A percentile compares a stretch with the other conserved stretches of the same genome.
Evolutionary conservation across 2,888 invertebrate genomes (phyloP).

Genomic region (Synergus japonicus): DNA sequence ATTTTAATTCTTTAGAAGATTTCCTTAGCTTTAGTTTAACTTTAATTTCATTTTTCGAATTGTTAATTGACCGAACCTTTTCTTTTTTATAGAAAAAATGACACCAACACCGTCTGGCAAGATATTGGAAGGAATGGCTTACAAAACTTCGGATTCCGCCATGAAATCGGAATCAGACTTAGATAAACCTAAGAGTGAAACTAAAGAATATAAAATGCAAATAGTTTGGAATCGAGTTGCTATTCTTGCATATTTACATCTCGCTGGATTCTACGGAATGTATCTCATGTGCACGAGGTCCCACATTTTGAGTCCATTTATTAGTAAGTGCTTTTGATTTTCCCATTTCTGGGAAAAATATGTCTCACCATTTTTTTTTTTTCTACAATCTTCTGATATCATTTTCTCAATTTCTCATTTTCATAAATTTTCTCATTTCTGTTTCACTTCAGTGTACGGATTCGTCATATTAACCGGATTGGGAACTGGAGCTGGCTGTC

Average conservation of each 20-base stretch:
- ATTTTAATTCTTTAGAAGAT: neutral
- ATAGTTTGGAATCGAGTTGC: conserved; percentile 90
- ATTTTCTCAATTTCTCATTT: neutral
- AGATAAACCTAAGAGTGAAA: conserved; percentile 56
- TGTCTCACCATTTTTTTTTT: conserved; percentile 8
- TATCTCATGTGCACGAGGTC: conserved; percentile 79
- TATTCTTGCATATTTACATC: conserved; percentile 85
- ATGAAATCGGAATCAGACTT: conserved; percentile 45
- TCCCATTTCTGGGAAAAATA: neutral
- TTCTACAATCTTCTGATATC: conserved; percentile 26
- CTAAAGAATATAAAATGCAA: conserved; percentile 79
- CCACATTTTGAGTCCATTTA: conserved; percentile 65
- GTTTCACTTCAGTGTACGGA: conserved; percentile 74
- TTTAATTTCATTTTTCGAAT: neutral
- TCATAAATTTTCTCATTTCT: neutral
- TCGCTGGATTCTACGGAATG: conserved; percentile 82
- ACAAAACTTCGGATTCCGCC: conserved; percentile 12
- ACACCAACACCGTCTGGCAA: conserved; percentile 28
- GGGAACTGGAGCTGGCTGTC: conserved; percentile 96
- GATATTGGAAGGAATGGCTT: conserved; percentile 15
- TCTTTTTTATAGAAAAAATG: conserved; percentile 26
- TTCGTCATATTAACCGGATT: conserved; percentile 83
- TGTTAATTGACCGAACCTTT: neutral
- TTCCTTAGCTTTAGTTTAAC: neutral
- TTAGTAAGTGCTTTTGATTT: neutral